Base-by-base conservation (phyloP, 1,140 invertebrate species). In the Plectus sambesii region DNA sequence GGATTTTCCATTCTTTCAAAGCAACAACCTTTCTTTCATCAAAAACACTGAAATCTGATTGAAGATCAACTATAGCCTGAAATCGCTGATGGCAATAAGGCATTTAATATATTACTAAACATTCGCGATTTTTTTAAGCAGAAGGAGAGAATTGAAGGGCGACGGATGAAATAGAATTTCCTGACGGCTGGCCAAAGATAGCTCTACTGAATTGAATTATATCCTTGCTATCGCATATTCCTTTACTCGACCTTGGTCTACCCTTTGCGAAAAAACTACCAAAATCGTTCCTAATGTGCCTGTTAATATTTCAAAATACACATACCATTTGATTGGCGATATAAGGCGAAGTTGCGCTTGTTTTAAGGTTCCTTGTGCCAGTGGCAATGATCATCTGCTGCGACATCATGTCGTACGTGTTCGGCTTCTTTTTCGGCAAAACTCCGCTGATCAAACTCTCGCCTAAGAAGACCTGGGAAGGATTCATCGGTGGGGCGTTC, bases 401-500 rank as follows among this genome's bases (percentile, higher is more conserved):
- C 74, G 94, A 99, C 74, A 88, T 98, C 37, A 96, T 94, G 86
- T 93, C 93, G 0, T 99, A 99, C 70, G 81, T 98, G 65, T 98
- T 96, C 77, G 94, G 94, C 24, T 94, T 96, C 75, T 92, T 97
- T 77, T 96, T 94, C 70, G 94, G 94, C 15, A 83, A 83, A 68
- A 99, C 94, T 15, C 93, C 93, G 12, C 78, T 99, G 6, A 99
- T 99, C 68, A 85, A 96, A 73, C 75, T 99, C n/a, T 97, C 92
- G 15, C 94, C 94, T 0, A 99, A 97, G 71, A 98, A 98, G 71
- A 92, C 87, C 12, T 77, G 75, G 75, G 93, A 99, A 76, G 94
- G 94, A 22, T 98, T 97, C 72, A 88, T 98, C 64, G 92, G 93
- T 33, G 94, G 92, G 49, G 92, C 86, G 39, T 69, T 97, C 60